Evolutionary conservation across 1,140 invertebrate genomes (phyloP).

Genomic region (Lepidotrigona ventralis): DNA sequence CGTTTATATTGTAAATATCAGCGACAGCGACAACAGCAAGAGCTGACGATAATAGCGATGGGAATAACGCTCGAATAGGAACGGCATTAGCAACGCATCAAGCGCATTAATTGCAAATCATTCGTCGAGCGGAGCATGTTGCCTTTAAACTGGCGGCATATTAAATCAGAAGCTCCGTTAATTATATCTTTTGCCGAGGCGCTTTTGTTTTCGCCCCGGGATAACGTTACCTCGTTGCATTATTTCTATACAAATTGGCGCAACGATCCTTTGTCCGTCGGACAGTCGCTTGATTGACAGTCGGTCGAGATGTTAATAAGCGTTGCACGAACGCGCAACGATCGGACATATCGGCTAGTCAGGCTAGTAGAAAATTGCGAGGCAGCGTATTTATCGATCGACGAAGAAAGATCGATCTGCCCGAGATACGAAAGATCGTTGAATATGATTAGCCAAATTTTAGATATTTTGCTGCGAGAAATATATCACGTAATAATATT

Average conservation of each 20-base stretch:
- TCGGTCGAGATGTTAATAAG: constrained; percentile 54
- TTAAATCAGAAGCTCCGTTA: constrained; percentile 60
- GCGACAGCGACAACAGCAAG: background rate
- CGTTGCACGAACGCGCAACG: background rate
- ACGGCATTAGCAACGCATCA: constrained; percentile 2
- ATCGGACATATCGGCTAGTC: too few relatives aligned
- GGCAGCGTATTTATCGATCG: background rate
- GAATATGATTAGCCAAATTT: background rate
- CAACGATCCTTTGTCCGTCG: constrained; percentile 50
- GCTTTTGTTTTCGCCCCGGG: constrained; percentile 31
- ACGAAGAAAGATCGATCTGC: background rate
- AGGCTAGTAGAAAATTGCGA: constrained; percentile 16
- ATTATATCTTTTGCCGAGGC: constrained; percentile 51
- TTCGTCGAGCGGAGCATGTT: constrained; percentile 34
- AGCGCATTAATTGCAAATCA: constrained; percentile 39
- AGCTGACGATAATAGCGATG: background rate
- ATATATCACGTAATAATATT: too few relatives aligned
- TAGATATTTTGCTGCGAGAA: too few relatives aligned
- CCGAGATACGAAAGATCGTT: background rate
- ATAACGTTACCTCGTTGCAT: constrained; percentile 49
- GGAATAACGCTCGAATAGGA: constrained; percentile 2
- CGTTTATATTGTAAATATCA: background rate
- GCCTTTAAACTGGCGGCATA: constrained; percentile 36
- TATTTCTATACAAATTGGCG: constrained; percentile 57
- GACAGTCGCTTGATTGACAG: constrained; percentile 46